Base-by-base conservation (phyloP, 2,888 invertebrate species). In the Pandemis corylana region DNA sequence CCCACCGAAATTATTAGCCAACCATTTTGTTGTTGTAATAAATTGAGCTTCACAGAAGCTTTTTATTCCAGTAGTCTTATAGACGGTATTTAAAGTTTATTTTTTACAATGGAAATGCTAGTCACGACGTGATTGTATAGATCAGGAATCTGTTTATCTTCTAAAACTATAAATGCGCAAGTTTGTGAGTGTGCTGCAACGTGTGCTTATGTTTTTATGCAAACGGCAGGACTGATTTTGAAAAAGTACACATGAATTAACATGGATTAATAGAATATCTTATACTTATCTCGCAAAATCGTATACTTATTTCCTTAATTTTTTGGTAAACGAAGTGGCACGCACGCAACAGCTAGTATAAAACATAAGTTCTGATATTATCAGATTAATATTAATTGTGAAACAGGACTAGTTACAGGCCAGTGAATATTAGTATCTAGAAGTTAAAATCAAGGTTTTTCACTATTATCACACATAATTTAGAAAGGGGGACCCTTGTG, bases 401-500 rank as follows among this genome's bases (percentile, higher is more conserved):
- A 51, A 51, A 51, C 51, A n/a, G n/a, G 51, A 51, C 46, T 10
- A 4, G 2, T 10, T 10, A 46, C 12, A 46, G 46, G 12, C 15
- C 20, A 20, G 56, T 56, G 13, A 56, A 20, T 9, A 20, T 12
- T 28, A 12, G 12, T 28, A 59, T 12, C 9, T 13, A 59, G 3
- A 59, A 5, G 5, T 13, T 59, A 13, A 59, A 36, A 59, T 28
- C 28, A 28, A 5, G 28, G 0, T 28, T 59, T 46, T 46, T 46
- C 4, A 12, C 7, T 59, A 10, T 12, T 12, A 15, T 5, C 2
- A 36, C 28, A 36, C 20, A 20, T 63, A 42, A 66, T 66, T 65
- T 49, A 13, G n/a, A 53, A 28, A 42, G 67, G 53, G 72, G 62
- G 53, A 53, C 68, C 62, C 68, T 67, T 63, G 62, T 20, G 15